These are phyloP conservation scores for Centropus unirufus DNA, from an alignment of 2,113 vertebrate genomes.

Conservation along the genomic window DNA sequence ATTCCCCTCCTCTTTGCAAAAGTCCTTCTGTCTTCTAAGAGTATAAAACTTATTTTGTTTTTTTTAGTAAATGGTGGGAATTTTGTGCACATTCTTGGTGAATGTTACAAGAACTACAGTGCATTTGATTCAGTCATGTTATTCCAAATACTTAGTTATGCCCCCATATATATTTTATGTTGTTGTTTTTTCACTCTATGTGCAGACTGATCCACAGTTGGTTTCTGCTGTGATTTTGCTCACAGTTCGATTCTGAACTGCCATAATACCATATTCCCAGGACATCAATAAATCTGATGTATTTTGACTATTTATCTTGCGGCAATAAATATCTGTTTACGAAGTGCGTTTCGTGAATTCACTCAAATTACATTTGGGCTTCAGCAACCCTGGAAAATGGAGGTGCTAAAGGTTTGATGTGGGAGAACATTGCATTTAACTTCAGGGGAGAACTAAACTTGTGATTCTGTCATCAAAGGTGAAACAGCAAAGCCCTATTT, in stretches of 20 bases:
- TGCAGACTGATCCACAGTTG: not conserved
- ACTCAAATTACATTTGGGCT: constrained; percentile 77
- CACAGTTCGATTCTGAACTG: constrained; percentile 41
- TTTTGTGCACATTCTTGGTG: not conserved
- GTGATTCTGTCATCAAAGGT: constrained; percentile 74
- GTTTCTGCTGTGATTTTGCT: constrained; percentile 55
- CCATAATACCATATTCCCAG: constrained; percentile 52
- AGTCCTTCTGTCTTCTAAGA: not conserved
- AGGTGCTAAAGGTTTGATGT: constrained; percentile 61
- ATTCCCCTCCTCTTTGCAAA: not conserved
- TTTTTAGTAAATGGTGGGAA: not conserved
- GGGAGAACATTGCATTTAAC: constrained; percentile 73
- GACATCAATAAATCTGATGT: constrained; percentile 74
- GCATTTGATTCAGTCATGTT: not conserved
- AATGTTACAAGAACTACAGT: not conserved
- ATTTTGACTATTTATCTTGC: constrained; percentile 79
- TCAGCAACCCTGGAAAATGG: constrained; percentile 40
- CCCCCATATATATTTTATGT: not conserved
- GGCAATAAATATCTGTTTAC: constrained; percentile 76
- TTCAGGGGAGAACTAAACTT: constrained; percentile 76
- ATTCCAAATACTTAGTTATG: not conserved
- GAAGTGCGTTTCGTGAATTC: constrained; percentile 72
- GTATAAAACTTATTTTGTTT: not conserved
- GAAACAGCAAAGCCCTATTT: constrained; percentile 64
- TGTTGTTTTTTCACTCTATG: not conserved